Evolutionary conservation across 1,140 invertebrate species (phyloP).

Genomic region (Drosophila bocqueti): DNA sequence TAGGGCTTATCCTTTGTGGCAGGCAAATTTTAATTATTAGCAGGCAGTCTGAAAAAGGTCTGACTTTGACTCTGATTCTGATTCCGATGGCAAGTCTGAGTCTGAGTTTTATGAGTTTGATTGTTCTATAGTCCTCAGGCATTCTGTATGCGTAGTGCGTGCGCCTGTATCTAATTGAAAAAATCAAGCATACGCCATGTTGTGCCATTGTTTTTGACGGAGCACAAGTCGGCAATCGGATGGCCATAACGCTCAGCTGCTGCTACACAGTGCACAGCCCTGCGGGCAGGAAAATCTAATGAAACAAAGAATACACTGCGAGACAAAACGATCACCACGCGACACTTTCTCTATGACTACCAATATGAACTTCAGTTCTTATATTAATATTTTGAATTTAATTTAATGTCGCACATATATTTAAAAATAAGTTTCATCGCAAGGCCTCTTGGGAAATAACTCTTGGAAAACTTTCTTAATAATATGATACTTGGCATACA

Average conservation of each 20-base stretch:
- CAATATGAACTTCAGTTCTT: neutral
- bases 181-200: constrained; percentile 62
- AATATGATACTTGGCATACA: constrained; percentile 22
- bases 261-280: constrained; percentile 21
- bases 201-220: constrained; percentile 57
- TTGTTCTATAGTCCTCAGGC: constrained; percentile 35
- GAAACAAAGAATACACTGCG: constrained; percentile 3
- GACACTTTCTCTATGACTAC: neutral
- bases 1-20: constrained; percentile 47
- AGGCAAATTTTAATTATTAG: constrained; percentile 75
- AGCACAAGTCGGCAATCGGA: constrained; percentile 18
- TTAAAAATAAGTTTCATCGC: neutral
- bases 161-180: constrained; percentile 74
- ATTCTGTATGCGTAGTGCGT: constrained; percentile 73
- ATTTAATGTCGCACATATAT: neutral
- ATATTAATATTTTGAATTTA: too few relatives aligned
- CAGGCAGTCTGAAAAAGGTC: constrained; percentile 40
- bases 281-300: constrained; percentile 9
- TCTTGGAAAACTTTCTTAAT: constrained; percentile 19
- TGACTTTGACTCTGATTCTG: constrained; percentile 2
- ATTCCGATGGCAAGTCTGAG: neutral
- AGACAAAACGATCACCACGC: neutral
- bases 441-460: constrained; percentile 6
- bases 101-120: constrained; percentile 72
- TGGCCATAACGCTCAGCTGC: constrained; percentile 58